These are phyloP conservation scores for Ailuropoda melanoleuca DNA, from an alignment of 2,113 vertebrate genomes.

Conservation along the genomic window DNA sequence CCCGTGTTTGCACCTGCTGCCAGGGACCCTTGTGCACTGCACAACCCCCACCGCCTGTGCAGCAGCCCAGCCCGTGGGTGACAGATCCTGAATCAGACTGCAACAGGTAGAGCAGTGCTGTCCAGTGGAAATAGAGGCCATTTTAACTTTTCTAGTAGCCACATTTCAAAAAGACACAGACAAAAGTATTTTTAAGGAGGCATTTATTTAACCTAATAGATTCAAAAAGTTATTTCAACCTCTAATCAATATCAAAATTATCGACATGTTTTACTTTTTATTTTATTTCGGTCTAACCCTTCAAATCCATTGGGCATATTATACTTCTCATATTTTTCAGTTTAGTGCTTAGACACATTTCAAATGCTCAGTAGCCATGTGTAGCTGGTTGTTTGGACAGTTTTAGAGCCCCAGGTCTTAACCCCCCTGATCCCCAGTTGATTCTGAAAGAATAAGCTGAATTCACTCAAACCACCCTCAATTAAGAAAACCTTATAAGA, in stretches of 20 bases:
- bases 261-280: background rate
- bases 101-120: background rate
- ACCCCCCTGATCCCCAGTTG: accelerated
- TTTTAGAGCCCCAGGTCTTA: background rate
- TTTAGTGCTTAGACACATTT: background rate
- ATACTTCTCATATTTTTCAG: background rate
- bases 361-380: background rate
- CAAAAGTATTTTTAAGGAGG: background rate
- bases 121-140: background rate
- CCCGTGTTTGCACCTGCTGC: background rate
- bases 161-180: background rate
- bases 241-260: background rate
- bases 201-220: background rate
- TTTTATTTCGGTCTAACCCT: background rate
- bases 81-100: background rate
- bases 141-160: background rate
- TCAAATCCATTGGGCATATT: background rate
- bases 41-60: background rate
- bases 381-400: background rate
- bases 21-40: background rate
- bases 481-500: background rate
- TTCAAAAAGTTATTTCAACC: background rate
- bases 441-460: background rate
- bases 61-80: background rate
- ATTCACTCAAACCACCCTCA: background rate